phyloP scores from a whole-genome alignment of 2,113 vertebrate species.

The Conger conger region DNA sequence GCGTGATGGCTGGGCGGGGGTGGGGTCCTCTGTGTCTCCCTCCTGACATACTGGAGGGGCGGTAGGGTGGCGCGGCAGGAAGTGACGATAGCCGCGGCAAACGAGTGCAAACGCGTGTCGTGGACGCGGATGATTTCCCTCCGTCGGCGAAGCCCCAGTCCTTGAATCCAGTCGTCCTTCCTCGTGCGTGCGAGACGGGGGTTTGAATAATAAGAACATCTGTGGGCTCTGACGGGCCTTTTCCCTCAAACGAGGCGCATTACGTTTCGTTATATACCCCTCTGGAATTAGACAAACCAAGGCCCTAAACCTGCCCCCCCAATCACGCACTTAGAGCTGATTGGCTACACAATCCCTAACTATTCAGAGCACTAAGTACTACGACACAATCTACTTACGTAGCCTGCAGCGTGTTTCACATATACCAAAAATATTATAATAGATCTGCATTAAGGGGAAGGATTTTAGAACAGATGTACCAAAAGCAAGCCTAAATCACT shows the following conservation, averaged over 20 bases:
- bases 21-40: conserved; percentile 14
- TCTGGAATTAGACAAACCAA: no score
- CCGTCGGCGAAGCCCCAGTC: not conserved
- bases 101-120: not conserved
- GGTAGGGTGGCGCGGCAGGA: conserved; percentile 41
- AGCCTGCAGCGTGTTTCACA: no score
- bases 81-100: not conserved
- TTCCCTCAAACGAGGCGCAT: not conserved
- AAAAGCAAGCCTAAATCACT: not conserved
- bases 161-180: not conserved
- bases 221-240: not conserved
- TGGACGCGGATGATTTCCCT: not conserved
- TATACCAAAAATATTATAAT: not conserved
- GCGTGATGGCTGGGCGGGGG: conserved; percentile 44
- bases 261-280: no score
- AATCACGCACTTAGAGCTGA: not conserved
- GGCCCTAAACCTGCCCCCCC: not conserved
- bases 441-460: not conserved
- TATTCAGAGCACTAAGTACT: not conserved
- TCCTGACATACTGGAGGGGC: conserved; percentile 15
- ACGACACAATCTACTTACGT: not conserved
- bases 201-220: conserved; percentile 8
- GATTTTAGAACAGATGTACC: not conserved
- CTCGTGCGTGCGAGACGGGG: not conserved
- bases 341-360: not conserved